phyloP scores from a whole-genome alignment of 2,888 invertebrate species.

The Malachius bipustulatus region DNA sequence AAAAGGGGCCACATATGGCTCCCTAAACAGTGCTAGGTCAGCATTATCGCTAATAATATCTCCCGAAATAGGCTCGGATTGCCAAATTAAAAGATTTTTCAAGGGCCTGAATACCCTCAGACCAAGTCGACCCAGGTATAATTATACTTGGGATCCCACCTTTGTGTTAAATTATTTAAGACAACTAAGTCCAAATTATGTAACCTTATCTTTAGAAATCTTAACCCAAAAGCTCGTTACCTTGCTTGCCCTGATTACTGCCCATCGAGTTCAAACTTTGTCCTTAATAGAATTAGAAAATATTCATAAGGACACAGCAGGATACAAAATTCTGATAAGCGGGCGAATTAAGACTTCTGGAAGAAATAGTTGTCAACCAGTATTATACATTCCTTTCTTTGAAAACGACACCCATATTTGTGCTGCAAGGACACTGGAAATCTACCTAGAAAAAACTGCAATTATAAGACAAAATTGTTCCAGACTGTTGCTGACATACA shows the following conservation, averaged over 20 bases:
- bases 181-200: conserved; percentile 14
- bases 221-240: conserved; percentile 17
- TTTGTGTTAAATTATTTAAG: no score
- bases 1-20: no score
- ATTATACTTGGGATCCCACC: no score
- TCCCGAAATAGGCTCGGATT: conserved; percentile 12
- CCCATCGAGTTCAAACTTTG: no score
- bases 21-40: no score
- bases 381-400: conserved; percentile 15
- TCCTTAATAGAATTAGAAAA: no score
- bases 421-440: conserved; percentile 12
- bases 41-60: no score
- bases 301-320: no score
- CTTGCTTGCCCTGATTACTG: no score
- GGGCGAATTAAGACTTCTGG: conserved; percentile 18
- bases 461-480: conserved; percentile 6
- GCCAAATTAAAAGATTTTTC: no score
- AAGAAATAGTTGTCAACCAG: conserved; percentile 12
- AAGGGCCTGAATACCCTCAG: conserved; percentile 16
- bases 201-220: conserved; percentile 16
- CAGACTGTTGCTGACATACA: conserved; percentile 16
- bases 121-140: conserved; percentile 17
- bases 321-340: no score
- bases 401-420: no score
- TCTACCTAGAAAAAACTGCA: conserved; percentile 14